Percentiles rank a stretch among this genome's conserved stretches.
Evolutionary conservation across 2,888 invertebrate species (phyloP).

Genomic region (Metallyticus violacea): DNA sequence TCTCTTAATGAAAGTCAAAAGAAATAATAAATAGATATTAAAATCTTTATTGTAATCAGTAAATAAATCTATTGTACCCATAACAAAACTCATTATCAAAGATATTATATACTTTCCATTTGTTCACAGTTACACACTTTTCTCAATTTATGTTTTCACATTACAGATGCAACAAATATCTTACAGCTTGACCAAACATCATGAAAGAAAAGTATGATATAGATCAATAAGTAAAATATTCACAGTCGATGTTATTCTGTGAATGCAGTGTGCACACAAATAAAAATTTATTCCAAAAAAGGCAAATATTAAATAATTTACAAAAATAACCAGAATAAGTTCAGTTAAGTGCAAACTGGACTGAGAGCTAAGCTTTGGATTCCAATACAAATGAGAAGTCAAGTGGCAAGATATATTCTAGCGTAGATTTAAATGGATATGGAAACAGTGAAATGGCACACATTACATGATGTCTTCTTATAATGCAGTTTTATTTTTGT

Average conservation of each 20-base stretch:
- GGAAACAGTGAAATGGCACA: too few species aligned
- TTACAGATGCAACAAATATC: background rate
- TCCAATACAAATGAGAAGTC: background rate
- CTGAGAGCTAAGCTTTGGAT: background rate
- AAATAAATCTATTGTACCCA: background rate
- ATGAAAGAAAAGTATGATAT: background rate
- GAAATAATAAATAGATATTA: background rate
- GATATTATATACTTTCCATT: background rate
- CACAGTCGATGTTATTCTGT: background rate
- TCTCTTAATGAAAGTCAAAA: background rate
- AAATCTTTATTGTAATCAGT: conserved; percentile 9
- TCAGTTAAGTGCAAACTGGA: too few species aligned
- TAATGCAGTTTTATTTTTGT: background rate
- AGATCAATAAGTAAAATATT: background rate
- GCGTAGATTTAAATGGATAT: too few species aligned
- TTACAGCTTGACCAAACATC: background rate
- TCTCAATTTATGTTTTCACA: background rate
- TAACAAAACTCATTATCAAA: background rate
- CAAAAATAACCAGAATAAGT: background rate
- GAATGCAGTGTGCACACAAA: background rate
- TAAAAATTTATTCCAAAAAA: background rate
- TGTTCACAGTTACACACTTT: background rate
- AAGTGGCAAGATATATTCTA: background rate
- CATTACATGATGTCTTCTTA: too few species aligned
- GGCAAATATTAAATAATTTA: background rate